phyloP scores from a whole-genome alignment of 2,888 invertebrate species.

The Drosophila cyrtoloma region DNA sequence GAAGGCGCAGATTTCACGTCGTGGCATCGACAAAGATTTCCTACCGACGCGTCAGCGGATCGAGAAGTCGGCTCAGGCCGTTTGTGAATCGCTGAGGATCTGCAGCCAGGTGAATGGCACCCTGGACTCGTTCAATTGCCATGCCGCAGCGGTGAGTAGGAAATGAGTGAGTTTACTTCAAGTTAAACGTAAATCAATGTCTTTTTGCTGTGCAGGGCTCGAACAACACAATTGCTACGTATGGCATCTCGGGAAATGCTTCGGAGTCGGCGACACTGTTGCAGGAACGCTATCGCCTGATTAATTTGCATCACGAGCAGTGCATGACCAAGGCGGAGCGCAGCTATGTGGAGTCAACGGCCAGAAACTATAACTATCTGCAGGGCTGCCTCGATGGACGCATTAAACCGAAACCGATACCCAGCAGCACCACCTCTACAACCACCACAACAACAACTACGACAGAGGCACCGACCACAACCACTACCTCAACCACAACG shows the following conservation, averaged over 20 bases:
- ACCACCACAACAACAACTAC: constrained; percentile 57
- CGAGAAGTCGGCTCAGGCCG: constrained; percentile 43
- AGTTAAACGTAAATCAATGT: not conserved
- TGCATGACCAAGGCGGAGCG: constrained; percentile 72
- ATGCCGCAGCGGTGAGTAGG: constrained; percentile 72
- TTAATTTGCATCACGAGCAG: constrained; percentile 75
- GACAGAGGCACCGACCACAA: constrained; percentile 50
- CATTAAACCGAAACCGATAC: constrained; percentile 51
- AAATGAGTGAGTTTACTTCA: not conserved
- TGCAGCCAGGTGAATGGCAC: constrained; percentile 66
- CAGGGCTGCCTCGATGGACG: constrained; percentile 78
- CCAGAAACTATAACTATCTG: constrained; percentile 75
- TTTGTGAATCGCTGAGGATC: constrained; percentile 56
- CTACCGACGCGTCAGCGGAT: constrained; percentile 58
- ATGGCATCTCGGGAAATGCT: constrained; percentile 81
- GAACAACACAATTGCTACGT: constrained; percentile 76
- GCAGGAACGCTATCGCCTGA: constrained; percentile 75
- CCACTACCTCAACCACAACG: constrained; percentile 60
- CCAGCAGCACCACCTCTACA: constrained; percentile 38
- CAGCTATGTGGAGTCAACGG: constrained; percentile 69
- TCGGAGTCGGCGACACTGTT: constrained; percentile 69
- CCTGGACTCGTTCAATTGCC: constrained; percentile 73
- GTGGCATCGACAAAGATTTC: constrained; percentile 66
- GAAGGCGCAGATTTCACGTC: constrained; percentile 56
- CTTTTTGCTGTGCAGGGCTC: constrained; percentile 60